These are phyloP conservation scores for Sebastes trivittatus DNA, from an alignment of 2,797 vertebrate genomes.

Conservation along the genomic window DNA sequence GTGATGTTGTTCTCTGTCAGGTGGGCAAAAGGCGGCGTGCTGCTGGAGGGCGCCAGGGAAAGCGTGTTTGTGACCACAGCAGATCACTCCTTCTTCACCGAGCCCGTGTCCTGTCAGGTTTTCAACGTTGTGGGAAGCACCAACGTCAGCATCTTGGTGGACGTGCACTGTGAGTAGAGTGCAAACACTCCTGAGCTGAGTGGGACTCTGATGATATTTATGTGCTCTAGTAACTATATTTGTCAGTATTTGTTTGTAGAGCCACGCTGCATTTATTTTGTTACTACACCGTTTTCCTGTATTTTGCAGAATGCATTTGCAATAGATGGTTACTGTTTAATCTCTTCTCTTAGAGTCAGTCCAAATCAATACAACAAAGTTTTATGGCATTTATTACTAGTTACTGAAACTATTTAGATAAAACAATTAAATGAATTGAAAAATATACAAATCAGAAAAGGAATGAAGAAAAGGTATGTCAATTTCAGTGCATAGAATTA, in stretches of 20 bases:
- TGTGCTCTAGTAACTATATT: not conserved
- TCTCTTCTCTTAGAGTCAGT: not conserved
- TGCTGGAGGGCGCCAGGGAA: constrained; percentile 91
- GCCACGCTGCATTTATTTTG: not conserved
- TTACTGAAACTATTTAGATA: not conserved
- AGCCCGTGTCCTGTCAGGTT: constrained; percentile 95
- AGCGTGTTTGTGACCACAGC: constrained; percentile 91
- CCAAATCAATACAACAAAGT: not conserved
- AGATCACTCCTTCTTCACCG: constrained; percentile 95
- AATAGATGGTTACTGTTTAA: not conserved
- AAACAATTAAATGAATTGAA: not conserved
- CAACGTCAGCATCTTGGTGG: constrained; percentile 96
- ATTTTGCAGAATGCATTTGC: not conserved
- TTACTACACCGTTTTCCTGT: not conserved
- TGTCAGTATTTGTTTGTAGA: not conserved
- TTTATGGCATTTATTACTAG: not conserved
- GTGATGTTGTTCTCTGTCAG: constrained; percentile 65
- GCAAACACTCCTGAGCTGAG: constrained; percentile 7
- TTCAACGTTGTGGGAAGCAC: constrained; percentile 95
- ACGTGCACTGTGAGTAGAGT: constrained; percentile 91
- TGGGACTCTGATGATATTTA: not conserved
- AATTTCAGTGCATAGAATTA: not conserved
- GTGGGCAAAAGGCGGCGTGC: constrained; percentile 94
- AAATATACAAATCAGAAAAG: not conserved
- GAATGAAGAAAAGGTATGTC: not conserved